phyloP scores from a whole-genome alignment of 2,888 invertebrate genomes.

The Lapara coniferarum region DNA sequence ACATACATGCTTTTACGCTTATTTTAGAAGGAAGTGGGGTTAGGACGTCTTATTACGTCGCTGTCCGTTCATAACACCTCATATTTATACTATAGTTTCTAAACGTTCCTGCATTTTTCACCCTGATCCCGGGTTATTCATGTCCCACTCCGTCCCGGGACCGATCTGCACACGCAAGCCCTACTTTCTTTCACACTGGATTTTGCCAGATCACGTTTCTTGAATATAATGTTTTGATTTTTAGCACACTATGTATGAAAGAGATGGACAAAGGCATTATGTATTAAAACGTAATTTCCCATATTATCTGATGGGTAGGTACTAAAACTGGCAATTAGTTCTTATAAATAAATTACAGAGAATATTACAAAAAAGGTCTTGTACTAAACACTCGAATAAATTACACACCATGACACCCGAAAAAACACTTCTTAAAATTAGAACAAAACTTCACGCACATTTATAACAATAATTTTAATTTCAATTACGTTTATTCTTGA shows the following conservation, averaged over 20 bases:
- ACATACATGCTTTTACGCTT: no score
- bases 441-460: background rate
- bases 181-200: background rate
- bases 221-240: background rate
- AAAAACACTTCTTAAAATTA: background rate
- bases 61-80: background rate
- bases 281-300: no score
- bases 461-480: slow-evolving; percentile 9
- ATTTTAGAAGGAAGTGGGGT: no score
- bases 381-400: no score
- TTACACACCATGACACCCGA: background rate
- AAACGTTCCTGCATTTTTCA: background rate
- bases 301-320: no score
- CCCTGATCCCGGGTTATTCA: background rate
- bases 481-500: slow-evolving; percentile 4
- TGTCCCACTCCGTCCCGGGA: background rate
- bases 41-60: no score
- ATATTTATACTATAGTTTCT: background rate
- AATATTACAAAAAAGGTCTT: no score
- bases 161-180: background rate
- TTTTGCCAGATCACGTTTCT: background rate
- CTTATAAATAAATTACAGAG: no score
- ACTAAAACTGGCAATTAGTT: no score
- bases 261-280: no score
- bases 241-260: background rate